These are phyloP conservation scores for Phataginus tetradactyla DNA, from an alignment of 2,797 vertebrate genomes.

Conservation along the genomic window DNA sequence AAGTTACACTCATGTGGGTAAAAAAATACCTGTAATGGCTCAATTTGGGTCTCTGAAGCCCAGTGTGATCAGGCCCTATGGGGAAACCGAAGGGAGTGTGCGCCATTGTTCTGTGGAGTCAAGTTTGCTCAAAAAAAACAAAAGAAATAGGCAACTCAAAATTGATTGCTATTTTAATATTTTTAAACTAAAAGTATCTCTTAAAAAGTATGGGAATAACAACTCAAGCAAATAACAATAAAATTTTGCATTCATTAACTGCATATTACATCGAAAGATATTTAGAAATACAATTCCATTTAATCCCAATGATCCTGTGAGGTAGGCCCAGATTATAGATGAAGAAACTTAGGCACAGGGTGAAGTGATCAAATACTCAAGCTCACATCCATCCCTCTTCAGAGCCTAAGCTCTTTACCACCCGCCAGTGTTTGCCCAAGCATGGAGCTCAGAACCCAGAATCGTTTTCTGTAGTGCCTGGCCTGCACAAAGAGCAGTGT, in stretches of 20 bases:
- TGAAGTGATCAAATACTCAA: not conserved
- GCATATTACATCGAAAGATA: not conserved
- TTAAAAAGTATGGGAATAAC: not conserved
- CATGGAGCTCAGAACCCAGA: not conserved
- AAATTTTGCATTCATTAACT: not conserved
- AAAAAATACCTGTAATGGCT: not conserved
- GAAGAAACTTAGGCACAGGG: not conserved
- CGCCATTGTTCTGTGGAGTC: not conserved
- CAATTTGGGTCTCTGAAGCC: not conserved
- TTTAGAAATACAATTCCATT: not conserved
- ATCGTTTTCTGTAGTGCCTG: not conserved
- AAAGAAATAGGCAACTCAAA: not conserved
- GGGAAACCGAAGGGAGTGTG: not conserved
- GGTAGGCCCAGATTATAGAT: not conserved
- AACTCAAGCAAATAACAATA: not conserved
- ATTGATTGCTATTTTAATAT: not conserved
- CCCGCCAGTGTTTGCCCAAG: rapidly evolving
- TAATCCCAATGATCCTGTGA: not conserved
- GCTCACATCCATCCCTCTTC: not conserved
- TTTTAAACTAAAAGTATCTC: not conserved
- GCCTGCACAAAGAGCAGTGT: not conserved
- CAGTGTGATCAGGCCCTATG: rapidly evolving
- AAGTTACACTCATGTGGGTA: not conserved
- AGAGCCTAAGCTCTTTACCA: no score
- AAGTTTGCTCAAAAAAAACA: not conserved